phyloP scores from a whole-genome alignment of 2,888 invertebrate genomes.

The Melanophora roralis region DNA sequence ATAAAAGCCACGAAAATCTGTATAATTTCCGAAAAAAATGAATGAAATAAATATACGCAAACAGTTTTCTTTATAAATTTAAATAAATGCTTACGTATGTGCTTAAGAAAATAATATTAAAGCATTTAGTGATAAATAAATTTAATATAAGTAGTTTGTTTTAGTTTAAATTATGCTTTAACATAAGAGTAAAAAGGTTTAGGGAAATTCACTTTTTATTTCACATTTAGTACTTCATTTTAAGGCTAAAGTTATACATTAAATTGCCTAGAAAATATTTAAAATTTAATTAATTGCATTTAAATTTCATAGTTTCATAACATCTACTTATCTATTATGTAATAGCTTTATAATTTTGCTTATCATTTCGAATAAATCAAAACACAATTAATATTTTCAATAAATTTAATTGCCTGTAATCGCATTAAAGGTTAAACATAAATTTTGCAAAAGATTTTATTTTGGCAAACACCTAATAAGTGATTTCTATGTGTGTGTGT shows the following conservation, averaged over 20 bases:
- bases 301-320: not conserved
- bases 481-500: not conserved
- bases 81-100: too few species aligned
- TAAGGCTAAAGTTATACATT: too few species aligned
- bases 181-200: too few species aligned
- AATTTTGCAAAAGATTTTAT: too few species aligned
- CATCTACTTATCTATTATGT: not conserved
- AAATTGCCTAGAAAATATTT: not conserved
- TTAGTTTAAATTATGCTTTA: too few species aligned
- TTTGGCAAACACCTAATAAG: too few species aligned
- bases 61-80: not conserved
- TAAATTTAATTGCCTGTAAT: constrained; percentile 18
- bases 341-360: not conserved
- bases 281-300: not conserved
- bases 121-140: too few species aligned
- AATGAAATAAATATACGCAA: not conserved
- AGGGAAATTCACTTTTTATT: too few species aligned
- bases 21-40: constrained; percentile 32
- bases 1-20: constrained; percentile 29
- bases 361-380: not conserved
- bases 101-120: too few species aligned
- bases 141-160: too few species aligned
- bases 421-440: not conserved
- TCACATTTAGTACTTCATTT: too few species aligned
- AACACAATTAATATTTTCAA: not conserved